phyloP scores from a whole-genome alignment of 1,140 invertebrate species.

The Aphis craccivora region DNA sequence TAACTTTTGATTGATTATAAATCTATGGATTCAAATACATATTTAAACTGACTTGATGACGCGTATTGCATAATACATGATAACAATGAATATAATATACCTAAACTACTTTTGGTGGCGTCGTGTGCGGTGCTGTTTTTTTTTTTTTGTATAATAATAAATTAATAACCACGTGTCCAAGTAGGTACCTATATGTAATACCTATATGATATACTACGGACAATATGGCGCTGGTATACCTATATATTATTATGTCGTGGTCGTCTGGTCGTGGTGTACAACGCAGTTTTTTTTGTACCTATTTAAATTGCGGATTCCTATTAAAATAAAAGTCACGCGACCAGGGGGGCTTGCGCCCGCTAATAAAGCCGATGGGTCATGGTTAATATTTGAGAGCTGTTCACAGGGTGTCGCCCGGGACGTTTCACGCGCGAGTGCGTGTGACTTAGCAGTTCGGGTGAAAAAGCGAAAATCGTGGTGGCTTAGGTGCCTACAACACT shows the following conservation, averaged over 20 bases:
- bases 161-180: background rate
- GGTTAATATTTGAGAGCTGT: conserved; percentile 43
- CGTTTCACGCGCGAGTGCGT: background rate
- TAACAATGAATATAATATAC: background rate
- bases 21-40: background rate
- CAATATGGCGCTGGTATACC: background rate
- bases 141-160: background rate
- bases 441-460: background rate
- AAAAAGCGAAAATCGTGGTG: background rate
- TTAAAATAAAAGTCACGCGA: conserved; percentile 55
- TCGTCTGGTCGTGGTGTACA: background rate
- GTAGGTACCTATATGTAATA: background rate
- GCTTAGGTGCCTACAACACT: no score
- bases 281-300: conserved; percentile 1
- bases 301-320: conserved; percentile 49
- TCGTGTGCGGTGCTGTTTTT: background rate
- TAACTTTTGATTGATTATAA: background rate
- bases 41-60: background rate
- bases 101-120: background rate
- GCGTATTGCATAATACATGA: no score
- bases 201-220: background rate
- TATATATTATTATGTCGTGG: background rate
- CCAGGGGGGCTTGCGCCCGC: background rate
- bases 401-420: conserved; percentile 38
- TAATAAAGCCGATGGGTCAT: conserved; percentile 47